Base-by-base conservation (phyloP, 1,140 invertebrate species). In the Pseudomyrmex flavicornis region DNA sequence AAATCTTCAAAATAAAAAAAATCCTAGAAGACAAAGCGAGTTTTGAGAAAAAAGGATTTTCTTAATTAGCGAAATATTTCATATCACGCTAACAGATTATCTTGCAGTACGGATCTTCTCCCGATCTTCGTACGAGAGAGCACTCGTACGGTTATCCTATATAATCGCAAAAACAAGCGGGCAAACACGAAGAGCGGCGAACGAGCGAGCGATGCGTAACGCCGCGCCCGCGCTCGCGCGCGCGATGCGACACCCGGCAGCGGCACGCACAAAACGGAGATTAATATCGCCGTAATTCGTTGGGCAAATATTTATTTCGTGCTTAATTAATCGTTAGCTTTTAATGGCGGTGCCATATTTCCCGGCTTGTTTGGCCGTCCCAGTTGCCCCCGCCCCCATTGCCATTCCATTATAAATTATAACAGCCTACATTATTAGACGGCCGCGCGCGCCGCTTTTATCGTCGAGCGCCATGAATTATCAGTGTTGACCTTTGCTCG, bases 321-420 rank as follows among this genome's bases (percentile, higher is more conserved):
- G 91, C 91, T 92, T 91, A 93, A 93, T 93, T 93, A 94, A 93
- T 93, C 91, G 92, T 93, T 92, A 92, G 90, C 91, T 91, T 93
- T 93, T 93, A 93, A 92, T 92, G 90, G 89, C 85, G 68, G 70
- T 59, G 70, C 85, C 76, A 87, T 92, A 92, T 91, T 92, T 92
- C 85, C 83, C 68, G 77, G 84, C 77, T 76, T 80, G 83, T 87
- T 89, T 90, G 68, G 84, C 82, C 80, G 76, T 88, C 82, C 85
- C 35, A 35, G 68, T 46, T 35, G 35, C 35, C 35, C 62, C 50
- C 61, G 82, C 74, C 15, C 22, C 22, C 76, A 52, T 22, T 83
- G 84, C 89, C 85, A 88, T 90, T 88, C 85, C 87, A 90, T 85
- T 90, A 90, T 86, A 88, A 90, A 90, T 90, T 88, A 90, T 83